Evolutionary conservation across 1,140 invertebrate species (phyloP), one percentile per base, ranked within the genome.

Genomic region (Littorina saxatilis): DNA sequence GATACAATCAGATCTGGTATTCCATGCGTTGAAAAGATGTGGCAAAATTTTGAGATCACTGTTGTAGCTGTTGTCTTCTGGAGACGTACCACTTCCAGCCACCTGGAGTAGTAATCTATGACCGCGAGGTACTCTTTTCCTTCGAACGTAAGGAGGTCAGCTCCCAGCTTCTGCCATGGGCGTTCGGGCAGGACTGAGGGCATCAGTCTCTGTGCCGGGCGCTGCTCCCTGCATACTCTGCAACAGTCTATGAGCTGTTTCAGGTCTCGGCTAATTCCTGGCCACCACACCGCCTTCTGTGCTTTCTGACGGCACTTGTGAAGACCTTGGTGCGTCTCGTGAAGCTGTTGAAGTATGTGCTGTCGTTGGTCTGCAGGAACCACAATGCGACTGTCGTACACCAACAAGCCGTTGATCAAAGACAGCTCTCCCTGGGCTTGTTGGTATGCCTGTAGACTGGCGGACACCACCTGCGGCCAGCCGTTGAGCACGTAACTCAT

Each of bases 21-120:
- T 11, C 86, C 85, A 74, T 84, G 79, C 37, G 79, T 80, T 7
- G 82, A 83, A 76, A 89, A 89, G 0, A 84, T 79, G 13, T 39
- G 50, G 37, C 85, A 84, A 27, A 87, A 50, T 2, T 83, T 74
- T 9, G 70, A 39, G 32, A 86, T 88, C 15, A 87, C 84, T 20
- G 43, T 79, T 11, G 35, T 27, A 11, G 78, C 58, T 43, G 81
- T 86, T 35, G 70, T 79, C 29, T 29, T 52, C n/a, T 35, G 35
- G 37, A 87, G 68, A 15, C 17, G 72, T n/a, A 52, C 58, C 9
- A 82, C 58, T 52, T 83, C 84, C 15, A 83, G 43, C 55, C 66
- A 88, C 23, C 68, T 70, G 32, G 84, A 83, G 39, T 79, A 83
- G 73, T 81, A 88, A 66, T 87, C 82, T 20, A 85, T 78, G 1